Evolutionary conservation across 1,140 invertebrate species (phyloP), one percentile per base, ranked within the genome.

Genomic region (Magallana ariakensis): DNA sequence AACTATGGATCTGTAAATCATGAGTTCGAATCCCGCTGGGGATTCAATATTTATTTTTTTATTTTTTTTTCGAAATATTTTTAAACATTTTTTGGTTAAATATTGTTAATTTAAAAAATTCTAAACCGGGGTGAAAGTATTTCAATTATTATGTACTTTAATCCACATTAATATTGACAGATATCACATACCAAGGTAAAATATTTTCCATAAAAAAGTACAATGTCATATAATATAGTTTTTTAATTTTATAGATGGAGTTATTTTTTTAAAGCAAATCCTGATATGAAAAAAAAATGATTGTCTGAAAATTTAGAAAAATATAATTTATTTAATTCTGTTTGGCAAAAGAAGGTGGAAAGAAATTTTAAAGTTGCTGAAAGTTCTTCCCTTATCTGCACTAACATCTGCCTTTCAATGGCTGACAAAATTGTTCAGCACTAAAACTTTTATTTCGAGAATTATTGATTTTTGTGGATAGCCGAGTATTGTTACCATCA

Each of bases 391-490:
- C 5, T 75, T 75, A 75, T 75, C 66, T 22, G 7, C 33, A 75
- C 33, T 10, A 75, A 75, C 66, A 75, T 75, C 66, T 75, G 66
- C 66, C 13, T 11, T 75, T 1, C 33, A 26, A 26, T 75, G 22
- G 66, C 19, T 3, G 22, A 26, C 1, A 26, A 26, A 75, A 75
- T 26, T 46, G 22, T 75, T 75, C 66, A 75, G 10, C 66, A 26
- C 66, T 75, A 26, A 46, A 33, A 26, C 15, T 26, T 26, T 26
- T 26, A 75, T 75, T 75, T 75, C 66, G 13, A 75, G 66, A 75
- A 75, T 75, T 75, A 75, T 75, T 75, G 66, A 75, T 75, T 75
- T 75, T 75, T 75, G 66, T 75, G 22, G 15, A 75, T 33, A 26
- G 22, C 22, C 22, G 66, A 7, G 33, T 75, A 26, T 75, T 75